phyloP scores from a whole-genome alignment of 2,888 invertebrate genomes.

The Notocelia uddmanniana region DNA sequence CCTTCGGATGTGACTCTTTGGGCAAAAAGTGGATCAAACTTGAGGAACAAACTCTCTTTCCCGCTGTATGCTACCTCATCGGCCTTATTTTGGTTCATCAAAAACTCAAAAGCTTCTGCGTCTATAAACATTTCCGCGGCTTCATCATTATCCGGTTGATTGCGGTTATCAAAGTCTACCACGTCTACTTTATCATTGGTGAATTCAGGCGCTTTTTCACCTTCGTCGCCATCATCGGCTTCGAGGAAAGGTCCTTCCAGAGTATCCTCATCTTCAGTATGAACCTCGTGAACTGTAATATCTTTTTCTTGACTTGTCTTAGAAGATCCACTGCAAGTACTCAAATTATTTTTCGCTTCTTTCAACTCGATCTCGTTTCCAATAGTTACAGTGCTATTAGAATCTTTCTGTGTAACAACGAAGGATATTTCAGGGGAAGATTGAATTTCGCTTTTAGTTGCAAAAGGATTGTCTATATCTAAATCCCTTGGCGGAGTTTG shows the following conservation, averaged over 20 bases:
- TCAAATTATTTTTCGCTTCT: slow-evolving; percentile 53
- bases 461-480: slow-evolving; percentile 54
- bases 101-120: slow-evolving; percentile 78
- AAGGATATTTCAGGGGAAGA: slow-evolving; percentile 51
- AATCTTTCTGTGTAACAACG: slow-evolving; percentile 25
- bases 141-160: slow-evolving; percentile 60
- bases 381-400: slow-evolving; percentile 37
- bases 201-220: slow-evolving; percentile 59
- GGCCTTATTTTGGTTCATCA: slow-evolving; percentile 75
- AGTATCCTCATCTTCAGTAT: slow-evolving; percentile 81
- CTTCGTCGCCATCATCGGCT: slow-evolving; percentile 61
- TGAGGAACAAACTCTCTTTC: slow-evolving; percentile 80
- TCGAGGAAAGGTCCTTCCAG: slow-evolving; percentile 78
- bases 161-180: slow-evolving; percentile 67
- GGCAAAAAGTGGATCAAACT: slow-evolving; percentile 80
- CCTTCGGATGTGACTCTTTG: slow-evolving; percentile 73
- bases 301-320: slow-evolving; percentile 64
- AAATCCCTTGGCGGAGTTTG: slow-evolving; percentile 57
- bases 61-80: slow-evolving; percentile 74
- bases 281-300: slow-evolving; percentile 64
- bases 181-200: slow-evolving; percentile 61
- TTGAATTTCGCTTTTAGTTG: slow-evolving; percentile 52
- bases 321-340: slow-evolving; percentile 61
- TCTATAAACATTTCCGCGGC: slow-evolving; percentile 78
- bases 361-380: slow-evolving; percentile 57